phyloP scores from a whole-genome alignment of 2,888 invertebrate species.

The Abrostola tripartita region DNA sequence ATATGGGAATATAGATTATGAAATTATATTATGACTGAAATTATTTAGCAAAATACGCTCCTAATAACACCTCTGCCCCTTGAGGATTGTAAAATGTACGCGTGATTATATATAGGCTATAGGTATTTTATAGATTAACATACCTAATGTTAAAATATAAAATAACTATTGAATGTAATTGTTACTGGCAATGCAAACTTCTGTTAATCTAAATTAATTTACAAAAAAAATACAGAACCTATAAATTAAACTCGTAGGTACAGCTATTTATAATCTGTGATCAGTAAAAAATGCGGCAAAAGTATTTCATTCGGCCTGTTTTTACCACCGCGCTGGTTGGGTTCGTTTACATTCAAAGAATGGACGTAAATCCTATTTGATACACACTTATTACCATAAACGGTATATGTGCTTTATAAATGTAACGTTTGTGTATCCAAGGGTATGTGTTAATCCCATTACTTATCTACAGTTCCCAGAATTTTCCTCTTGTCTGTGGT shows the following conservation, averaged over 20 bases:
- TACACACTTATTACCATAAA: constrained; percentile 43
- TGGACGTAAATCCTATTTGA: constrained; percentile 18
- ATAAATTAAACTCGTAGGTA: too few relatives aligned
- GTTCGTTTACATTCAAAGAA: constrained; percentile 3
- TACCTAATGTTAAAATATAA: too few relatives aligned
- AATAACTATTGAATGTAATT: too few relatives aligned
- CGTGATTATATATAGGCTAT: too few relatives aligned
- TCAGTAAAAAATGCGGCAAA: background rate
- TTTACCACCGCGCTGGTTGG: background rate
- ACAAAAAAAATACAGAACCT: too few relatives aligned
- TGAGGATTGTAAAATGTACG: too few relatives aligned
- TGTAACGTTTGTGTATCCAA: constrained; percentile 46
- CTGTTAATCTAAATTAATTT: too few relatives aligned
- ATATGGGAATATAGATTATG: background rate
- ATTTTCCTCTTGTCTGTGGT: constrained; percentile 42
- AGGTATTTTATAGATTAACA: too few relatives aligned
- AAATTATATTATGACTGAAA: too few relatives aligned
- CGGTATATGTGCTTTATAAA: constrained; percentile 40
- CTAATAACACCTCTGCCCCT: too few relatives aligned
- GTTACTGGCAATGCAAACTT: too few relatives aligned
- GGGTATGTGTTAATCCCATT: constrained; percentile 45
- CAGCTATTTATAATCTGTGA: background rate
- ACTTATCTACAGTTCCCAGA: constrained; percentile 43
- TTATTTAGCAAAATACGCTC: too few relatives aligned
- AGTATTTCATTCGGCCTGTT: background rate